These are phyloP conservation scores for Eutrigla gurnardus DNA, from an alignment of 2,797 vertebrate species.

Conservation along the genomic window DNA sequence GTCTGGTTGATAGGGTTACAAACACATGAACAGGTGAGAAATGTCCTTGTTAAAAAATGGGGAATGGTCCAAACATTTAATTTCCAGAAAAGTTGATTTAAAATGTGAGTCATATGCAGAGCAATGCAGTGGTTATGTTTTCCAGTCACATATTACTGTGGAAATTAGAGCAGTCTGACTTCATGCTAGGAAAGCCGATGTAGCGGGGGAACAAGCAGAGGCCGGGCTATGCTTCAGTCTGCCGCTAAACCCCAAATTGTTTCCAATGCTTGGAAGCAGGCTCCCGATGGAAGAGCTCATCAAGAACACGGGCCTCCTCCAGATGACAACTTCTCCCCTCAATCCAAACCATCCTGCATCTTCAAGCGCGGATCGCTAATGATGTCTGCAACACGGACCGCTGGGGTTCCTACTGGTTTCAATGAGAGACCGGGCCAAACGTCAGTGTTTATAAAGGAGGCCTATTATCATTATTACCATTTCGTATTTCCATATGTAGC, in stretches of 20 bases:
- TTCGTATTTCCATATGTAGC: conserved; percentile 61
- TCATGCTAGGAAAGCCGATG: conserved; percentile 38
- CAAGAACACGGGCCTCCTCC: conserved; percentile 25
- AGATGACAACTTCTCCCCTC: conserved; percentile 32
- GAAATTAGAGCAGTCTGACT: conserved; percentile 53
- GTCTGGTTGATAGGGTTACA: background rate
- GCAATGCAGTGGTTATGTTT: conserved; percentile 36
- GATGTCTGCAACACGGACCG: conserved; percentile 52
- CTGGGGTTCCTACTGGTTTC: conserved; percentile 45
- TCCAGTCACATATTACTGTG: conserved; percentile 43
- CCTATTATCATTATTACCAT: conserved; percentile 67
- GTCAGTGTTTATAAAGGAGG: conserved; percentile 62
- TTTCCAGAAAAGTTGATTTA: conserved; percentile 2
- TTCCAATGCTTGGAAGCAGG: conserved; percentile 51
- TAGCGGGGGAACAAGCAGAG: conserved; percentile 34
- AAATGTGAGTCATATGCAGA: conserved; percentile 18
- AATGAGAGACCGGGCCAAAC: conserved; percentile 48
- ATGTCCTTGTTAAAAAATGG: background rate
- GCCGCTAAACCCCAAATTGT: conserved; percentile 44
- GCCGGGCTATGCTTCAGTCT: conserved; percentile 40
- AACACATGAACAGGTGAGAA: conserved; percentile 5
- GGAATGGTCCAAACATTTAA: conserved; percentile 5
- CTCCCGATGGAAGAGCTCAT: conserved; percentile 43
- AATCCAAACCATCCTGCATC: conserved; percentile 47
- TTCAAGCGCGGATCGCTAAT: conserved; percentile 46